Evolutionary conservation across 2,888 invertebrate species (phyloP).

Genomic region (Drosophila rubida): DNA sequence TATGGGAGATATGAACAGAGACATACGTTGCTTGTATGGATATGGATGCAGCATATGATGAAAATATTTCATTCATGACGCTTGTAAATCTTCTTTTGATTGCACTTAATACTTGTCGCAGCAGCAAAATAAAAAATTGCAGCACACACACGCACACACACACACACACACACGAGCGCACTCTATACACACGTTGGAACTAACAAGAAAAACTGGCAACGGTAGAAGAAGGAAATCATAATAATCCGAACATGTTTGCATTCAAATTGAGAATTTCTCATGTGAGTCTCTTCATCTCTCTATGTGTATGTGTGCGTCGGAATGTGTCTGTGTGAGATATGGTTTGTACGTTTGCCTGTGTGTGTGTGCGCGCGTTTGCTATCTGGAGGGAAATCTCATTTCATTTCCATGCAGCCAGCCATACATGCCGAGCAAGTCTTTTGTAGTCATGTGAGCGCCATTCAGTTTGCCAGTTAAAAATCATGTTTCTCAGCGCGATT

Average conservation of each 20-base stretch:
- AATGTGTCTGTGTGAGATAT: slow-evolving; percentile 25
- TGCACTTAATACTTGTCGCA: slow-evolving; percentile 79
- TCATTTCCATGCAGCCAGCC: slow-evolving; percentile 66
- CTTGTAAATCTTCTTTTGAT: slow-evolving; percentile 80
- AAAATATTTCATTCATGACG: slow-evolving; percentile 80
- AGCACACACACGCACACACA: slow-evolving; percentile 42
- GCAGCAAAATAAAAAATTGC: slow-evolving; percentile 43
- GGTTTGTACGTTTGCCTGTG: slow-evolving; percentile 16
- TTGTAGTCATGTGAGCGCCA: slow-evolving; percentile 27
- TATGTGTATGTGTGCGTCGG: slow-evolving; percentile 15
- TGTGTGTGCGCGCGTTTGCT: slow-evolving; percentile 41
- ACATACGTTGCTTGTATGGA: neutral
- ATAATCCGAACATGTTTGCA: slow-evolving; percentile 77
- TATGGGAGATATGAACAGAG: neutral
- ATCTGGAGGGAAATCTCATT: slow-evolving; percentile 74
- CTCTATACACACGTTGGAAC: slow-evolving; percentile 28
- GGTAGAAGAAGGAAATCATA: slow-evolving; percentile 72
- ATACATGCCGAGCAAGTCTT: slow-evolving; percentile 34
- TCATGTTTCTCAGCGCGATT: slow-evolving; percentile 72
- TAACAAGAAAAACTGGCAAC: slow-evolving; percentile 55
- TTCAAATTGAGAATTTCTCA: slow-evolving; percentile 75
- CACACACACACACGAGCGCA: slow-evolving; percentile 25
- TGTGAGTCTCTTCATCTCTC: slow-evolving; percentile 4
- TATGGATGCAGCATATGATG: slow-evolving; percentile 65
- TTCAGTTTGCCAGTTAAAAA: slow-evolving; percentile 75